These are phyloP conservation scores for Agelas oroides DNA, from an alignment of 37 sponge, comb jelly and placozoan species.

Conservation along the genomic window DNA sequence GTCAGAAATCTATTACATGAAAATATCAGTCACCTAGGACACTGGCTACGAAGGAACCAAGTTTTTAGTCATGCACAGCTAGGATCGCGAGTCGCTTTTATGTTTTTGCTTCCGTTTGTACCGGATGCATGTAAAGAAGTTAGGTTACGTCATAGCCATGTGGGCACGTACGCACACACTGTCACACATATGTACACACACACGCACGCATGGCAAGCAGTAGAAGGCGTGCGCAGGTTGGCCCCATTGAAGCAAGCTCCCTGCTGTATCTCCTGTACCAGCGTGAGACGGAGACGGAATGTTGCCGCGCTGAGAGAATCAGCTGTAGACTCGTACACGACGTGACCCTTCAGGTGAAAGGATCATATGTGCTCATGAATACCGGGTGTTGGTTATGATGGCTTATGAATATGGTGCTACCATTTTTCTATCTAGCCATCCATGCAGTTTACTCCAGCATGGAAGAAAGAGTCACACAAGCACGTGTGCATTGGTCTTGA, in stretches of 20 bases:
- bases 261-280: conserved; percentile 6
- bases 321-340: background rate
- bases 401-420: background rate
- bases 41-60: too few species aligned
- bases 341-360: conserved; percentile 13
- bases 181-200: too few species aligned
- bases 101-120: too few species aligned
- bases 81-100: too few species aligned
- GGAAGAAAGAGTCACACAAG: conserved; percentile 43
- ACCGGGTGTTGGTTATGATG: background rate
- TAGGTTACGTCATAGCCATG: too few species aligned
- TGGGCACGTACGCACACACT: too few species aligned
- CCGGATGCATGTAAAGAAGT: too few species aligned
- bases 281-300: background rate
- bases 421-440: conserved; percentile 43
- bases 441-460: conserved; percentile 38
- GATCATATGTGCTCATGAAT: too few species aligned
- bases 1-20: background rate
- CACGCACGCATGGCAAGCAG: too few species aligned
- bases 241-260: background rate
- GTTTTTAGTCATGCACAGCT: too few species aligned
- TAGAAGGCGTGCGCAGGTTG: too few species aligned
- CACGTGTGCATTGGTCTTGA: conserved; percentile 75
- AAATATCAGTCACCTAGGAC: too few species aligned
- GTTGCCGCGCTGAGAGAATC: background rate